These are phyloP conservation scores for Xestia c-nigrum DNA, from an alignment of 2,888 invertebrate genomes.

Conservation along the genomic window DNA sequence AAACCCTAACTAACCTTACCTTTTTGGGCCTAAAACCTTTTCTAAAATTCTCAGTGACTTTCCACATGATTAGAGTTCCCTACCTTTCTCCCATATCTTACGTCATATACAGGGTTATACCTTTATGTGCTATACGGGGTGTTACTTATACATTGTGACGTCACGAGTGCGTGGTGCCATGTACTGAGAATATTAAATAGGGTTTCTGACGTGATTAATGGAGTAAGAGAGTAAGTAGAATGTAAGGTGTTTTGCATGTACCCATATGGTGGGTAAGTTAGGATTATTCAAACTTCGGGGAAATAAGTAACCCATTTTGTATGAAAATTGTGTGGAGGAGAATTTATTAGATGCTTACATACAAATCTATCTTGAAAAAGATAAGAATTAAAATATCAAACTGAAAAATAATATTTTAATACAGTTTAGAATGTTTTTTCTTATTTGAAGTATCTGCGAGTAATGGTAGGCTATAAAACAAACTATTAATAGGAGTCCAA, in stretches of 20 bases:
- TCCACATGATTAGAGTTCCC: conserved; percentile 37
- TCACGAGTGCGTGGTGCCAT: conserved; percentile 32
- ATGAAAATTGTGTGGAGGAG: neutral
- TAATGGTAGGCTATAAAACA: conserved; percentile 3
- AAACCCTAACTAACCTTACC: neutral
- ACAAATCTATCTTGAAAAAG: neutral
- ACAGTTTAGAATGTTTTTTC: neutral
- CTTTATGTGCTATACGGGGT: neutral
- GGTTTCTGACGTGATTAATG: conserved; percentile 58
- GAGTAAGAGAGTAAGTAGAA: conserved; percentile 38
- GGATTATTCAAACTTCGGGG: conserved; percentile 1
- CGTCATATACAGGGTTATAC: conserved; percentile 22
- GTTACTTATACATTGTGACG: conserved; percentile 35
- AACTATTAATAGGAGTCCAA: neutral
- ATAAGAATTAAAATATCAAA: neutral
- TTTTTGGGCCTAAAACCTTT: conserved; percentile 7
- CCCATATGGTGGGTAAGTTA: conserved; percentile 1
- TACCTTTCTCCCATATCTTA: conserved; percentile 30
- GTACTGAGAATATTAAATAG: conserved; percentile 61
- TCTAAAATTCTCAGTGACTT: conserved; percentile 29
- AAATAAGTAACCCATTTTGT: neutral
- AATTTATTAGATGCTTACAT: neutral
- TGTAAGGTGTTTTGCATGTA: conserved; percentile 39
- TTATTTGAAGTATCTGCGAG: neutral
- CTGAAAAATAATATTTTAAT: neutral